phyloP scores from a whole-genome alignment of 2,113 vertebrate species.

The Leiothrix lutea region DNA sequence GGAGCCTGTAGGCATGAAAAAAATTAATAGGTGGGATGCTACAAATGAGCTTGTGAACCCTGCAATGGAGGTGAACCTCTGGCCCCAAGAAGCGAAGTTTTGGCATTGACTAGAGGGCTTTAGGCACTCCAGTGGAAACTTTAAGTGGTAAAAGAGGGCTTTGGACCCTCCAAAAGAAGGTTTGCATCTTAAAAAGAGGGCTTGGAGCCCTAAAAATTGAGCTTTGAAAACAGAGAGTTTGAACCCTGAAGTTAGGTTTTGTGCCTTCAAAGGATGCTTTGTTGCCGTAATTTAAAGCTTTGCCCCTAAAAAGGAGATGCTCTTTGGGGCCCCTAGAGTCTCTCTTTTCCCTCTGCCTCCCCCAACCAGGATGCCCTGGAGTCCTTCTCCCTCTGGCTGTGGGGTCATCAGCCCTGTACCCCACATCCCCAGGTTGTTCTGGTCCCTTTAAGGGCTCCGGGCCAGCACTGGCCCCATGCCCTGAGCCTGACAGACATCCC shows the following conservation, averaged over 20 bases:
- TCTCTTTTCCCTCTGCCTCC: background rate
- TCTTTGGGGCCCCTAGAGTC: background rate
- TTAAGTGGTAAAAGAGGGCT: background rate
- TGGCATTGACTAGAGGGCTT: background rate
- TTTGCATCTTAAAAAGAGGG: background rate
- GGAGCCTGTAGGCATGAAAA: background rate
- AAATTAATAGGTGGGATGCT: background rate
- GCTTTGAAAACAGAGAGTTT: background rate
- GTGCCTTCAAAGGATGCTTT: background rate
- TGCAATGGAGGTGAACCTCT: background rate
- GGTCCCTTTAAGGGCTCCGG: background rate
- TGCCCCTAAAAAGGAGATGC: background rate
- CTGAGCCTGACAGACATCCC: background rate
- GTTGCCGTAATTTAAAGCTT: background rate
- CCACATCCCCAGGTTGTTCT: background rate
- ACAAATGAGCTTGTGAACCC: background rate
- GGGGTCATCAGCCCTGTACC: background rate
- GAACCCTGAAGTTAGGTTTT: background rate
- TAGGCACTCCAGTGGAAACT: background rate
- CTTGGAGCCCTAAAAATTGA: background rate
- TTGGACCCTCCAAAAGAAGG: background rate
- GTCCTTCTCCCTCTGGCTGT: background rate
- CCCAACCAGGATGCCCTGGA: too few species aligned
- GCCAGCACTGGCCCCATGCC: background rate
- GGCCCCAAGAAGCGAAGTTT: background rate